Evolutionary conservation across 2,888 invertebrate species (phyloP), one percentile per base, ranked within the genome.

Genomic region (Acrocyrtus sp.): DNA sequence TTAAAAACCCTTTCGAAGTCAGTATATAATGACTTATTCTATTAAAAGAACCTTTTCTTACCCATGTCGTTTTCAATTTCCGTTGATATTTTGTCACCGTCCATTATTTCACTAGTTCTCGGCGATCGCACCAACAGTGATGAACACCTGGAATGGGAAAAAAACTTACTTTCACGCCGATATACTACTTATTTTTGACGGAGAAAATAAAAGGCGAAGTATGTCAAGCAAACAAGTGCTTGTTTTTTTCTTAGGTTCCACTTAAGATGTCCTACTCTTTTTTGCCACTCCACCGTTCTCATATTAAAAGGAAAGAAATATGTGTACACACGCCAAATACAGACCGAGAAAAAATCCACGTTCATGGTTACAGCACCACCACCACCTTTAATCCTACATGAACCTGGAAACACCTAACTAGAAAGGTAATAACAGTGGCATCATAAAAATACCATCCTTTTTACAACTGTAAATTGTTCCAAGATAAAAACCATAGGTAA

Each of bases 61-160:
- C 78, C 77, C 50, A 62, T 58, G 43, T 77, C 79, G 39, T 66
- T 72, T n/a, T 79, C 78, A 17, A 69, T 68, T 43, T 76, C 80
- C 10, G 68, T 65, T 2, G 74, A 72, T 24, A 74, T 69, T 26
- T 75, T 79, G 21, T 79, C 78, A 53, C 72, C 58, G 29, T 80
- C 80, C 77, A 80, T 76, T 15, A 74, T 63, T n/a, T 78, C 75
- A 56, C 75, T 76, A 19, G 75, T 70, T 24, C 81, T 34, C 6
- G 81, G 80, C 21, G 92, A 90, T 57, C 91, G 88, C 81, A 92
- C 88, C 74, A 93, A 85, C 60, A 93, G 86, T n/a, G 91, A 91
- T 39, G 92, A 92, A 84, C 92, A 94, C 81, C 92, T 86, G 39
- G 17, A 58, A 47, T 17, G 26, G 21, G 17, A 45, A 8, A 24